Evolutionary conservation across 2,888 invertebrate species (phyloP).

Genomic region (Lordiphosa andalusiaca): DNA sequence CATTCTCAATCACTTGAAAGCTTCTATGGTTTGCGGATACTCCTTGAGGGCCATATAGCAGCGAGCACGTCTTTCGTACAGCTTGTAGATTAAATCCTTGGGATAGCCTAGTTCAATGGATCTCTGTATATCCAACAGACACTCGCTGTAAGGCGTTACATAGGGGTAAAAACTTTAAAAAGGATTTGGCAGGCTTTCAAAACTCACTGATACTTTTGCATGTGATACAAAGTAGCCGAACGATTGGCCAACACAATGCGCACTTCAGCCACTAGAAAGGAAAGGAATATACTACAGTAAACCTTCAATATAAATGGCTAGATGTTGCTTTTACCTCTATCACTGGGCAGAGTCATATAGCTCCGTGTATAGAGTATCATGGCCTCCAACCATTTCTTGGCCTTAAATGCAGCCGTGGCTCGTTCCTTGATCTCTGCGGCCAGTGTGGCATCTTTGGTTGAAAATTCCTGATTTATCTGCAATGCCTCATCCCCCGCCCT

Average conservation of each 20-base stretch:
- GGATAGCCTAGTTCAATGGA: constrained; percentile 86
- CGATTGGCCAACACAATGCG: constrained; percentile 89
- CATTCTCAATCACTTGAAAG: constrained; percentile 81
- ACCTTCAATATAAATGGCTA: too few species aligned
- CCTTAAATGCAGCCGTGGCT: constrained; percentile 88
- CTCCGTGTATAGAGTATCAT: constrained; percentile 86
- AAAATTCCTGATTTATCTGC: constrained; percentile 81
- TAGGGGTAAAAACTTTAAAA: background rate
- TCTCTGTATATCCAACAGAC: constrained; percentile 87
- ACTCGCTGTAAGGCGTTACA: constrained; percentile 81
- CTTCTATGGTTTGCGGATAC: constrained; percentile 83
- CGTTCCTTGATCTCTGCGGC: constrained; percentile 85
- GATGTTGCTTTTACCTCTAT: constrained; percentile 82
- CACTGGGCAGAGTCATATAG: constrained; percentile 85
- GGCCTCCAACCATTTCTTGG: constrained; percentile 86
- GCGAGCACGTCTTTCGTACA: constrained; percentile 87
- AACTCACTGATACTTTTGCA: constrained; percentile 81
- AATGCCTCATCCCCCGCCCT: constrained; percentile 81
- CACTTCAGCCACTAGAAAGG: constrained; percentile 82
- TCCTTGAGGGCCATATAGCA: constrained; percentile 86
- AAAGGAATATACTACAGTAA: background rate
- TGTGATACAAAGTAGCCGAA: constrained; percentile 89
- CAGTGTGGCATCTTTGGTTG: constrained; percentile 82
- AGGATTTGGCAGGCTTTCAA: too few species aligned
- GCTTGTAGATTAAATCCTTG: constrained; percentile 86